These are phyloP conservation scores for Nerophis ophidion DNA, from an alignment of 2,113 vertebrate species.

Conservation along the genomic window DNA sequence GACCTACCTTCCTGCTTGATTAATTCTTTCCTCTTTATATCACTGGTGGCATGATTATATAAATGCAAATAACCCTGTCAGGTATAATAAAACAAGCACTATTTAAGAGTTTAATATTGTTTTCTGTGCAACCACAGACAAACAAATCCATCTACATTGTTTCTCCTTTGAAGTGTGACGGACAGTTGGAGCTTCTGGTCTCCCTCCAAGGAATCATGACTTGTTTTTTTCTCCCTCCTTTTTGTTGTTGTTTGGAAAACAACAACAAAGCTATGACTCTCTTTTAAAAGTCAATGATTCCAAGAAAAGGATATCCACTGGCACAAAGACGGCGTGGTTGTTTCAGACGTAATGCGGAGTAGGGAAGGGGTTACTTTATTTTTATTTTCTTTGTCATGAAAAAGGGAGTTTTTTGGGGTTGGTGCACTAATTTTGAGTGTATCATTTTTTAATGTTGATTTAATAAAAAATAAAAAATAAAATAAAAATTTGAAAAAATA, in stretches of 20 bases:
- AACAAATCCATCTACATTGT: not conserved
- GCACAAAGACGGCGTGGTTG: too few relatives aligned
- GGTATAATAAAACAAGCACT: not conserved
- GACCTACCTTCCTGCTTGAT: too few relatives aligned
- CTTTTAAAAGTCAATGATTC: slow-evolving; percentile 44
- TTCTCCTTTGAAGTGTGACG: slow-evolving; percentile 26
- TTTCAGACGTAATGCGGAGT: too few relatives aligned
- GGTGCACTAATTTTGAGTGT: too few relatives aligned
- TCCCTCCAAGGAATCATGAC: slow-evolving; percentile 34
- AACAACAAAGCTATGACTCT: slow-evolving; percentile 45
- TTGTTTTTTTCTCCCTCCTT: slow-evolving; percentile 4
- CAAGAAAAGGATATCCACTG: slow-evolving; percentile 12
- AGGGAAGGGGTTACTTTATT: too few relatives aligned
- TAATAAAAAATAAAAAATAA: too few relatives aligned
- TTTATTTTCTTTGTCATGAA: too few relatives aligned
- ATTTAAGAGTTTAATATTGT: too few relatives aligned
- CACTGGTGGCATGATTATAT: not conserved
- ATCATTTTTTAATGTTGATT: too few relatives aligned
- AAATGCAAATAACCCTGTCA: slow-evolving; percentile 1
- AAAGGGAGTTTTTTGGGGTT: too few relatives aligned
- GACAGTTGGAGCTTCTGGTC: slow-evolving; percentile 17
- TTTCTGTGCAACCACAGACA: too few relatives aligned
- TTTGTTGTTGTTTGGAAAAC: slow-evolving; percentile 34
- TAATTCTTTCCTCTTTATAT: not conserved
- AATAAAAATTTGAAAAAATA: too few relatives aligned